phyloP scores from a whole-genome alignment of 2,113 vertebrate species.

The Bujurquina vittata region DNA sequence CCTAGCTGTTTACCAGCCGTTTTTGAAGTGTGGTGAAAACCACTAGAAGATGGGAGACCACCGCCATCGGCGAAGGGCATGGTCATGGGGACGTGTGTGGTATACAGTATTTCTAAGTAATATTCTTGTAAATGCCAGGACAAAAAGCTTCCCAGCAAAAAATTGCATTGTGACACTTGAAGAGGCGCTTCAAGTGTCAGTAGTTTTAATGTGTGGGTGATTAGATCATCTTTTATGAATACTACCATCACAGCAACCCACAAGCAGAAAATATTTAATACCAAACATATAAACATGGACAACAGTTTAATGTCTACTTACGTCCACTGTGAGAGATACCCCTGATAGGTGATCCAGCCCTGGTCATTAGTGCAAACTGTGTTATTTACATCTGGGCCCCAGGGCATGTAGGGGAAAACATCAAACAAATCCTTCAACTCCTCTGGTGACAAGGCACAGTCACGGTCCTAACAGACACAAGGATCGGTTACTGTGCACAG shows the following conservation, averaged over 20 bases:
- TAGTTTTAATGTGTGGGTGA: not conserved
- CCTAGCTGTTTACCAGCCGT: too few species aligned
- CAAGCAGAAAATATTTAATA: not conserved
- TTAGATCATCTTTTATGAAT: not conserved
- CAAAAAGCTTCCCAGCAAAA: not conserved
- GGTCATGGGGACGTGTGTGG: not conserved
- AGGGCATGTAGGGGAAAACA: constrained; percentile 97
- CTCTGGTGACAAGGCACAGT: constrained; percentile 93
- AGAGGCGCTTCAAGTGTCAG: not conserved
- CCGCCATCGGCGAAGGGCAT: not conserved
- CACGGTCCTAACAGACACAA: constrained; percentile 86
- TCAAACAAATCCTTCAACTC: constrained; percentile 94
- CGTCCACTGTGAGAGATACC: constrained; percentile 99
- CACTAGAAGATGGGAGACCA: not conserved
- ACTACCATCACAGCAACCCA: not conserved
- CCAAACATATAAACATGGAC: not conserved
- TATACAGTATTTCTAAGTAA: not conserved
- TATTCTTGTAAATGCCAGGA: not conserved
- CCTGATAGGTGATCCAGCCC: constrained; percentile 98
- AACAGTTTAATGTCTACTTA: constrained; percentile 76
- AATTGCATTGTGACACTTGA: too few species aligned
- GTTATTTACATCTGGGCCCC: constrained; percentile 96
- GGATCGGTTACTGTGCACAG: not conserved
- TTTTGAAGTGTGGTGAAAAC: not conserved
- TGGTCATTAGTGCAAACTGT: constrained; percentile 94